phyloP scores from a whole-genome alignment of 1,140 invertebrate genomes.

The Hetaerina americana region DNA sequence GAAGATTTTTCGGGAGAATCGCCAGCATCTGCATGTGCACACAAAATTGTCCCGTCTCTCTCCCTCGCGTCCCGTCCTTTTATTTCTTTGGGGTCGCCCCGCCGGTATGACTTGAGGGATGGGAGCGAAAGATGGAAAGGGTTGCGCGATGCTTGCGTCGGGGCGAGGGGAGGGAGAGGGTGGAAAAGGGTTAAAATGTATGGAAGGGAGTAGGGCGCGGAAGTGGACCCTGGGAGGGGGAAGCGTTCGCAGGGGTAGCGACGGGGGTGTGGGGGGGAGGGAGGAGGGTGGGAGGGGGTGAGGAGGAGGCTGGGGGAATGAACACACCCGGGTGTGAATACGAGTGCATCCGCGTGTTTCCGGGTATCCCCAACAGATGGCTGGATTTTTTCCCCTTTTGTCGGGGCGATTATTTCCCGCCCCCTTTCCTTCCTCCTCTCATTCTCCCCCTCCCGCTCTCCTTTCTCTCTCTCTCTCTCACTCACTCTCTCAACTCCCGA shows the following conservation, averaged over 20 bases:
- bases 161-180: background rate
- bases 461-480: no score
- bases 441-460: no score
- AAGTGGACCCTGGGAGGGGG: no score
- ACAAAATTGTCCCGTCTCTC: background rate
- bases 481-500: no score
- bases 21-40: background rate
- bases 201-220: background rate
- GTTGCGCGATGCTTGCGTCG: no score
- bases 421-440: no score
- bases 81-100: no score
- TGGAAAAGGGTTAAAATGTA: background rate
- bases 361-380: background rate
- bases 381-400: background rate
- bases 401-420: background rate
- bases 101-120: no score
- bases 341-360: background rate
- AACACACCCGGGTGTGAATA: background rate
- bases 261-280: background rate
- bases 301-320: background rate
- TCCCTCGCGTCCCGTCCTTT: background rate
- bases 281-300: background rate
- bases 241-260: no score
- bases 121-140: no score
- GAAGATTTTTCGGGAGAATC: background rate